Percentiles rank a stretch among this genome's conserved stretches.
Conservation (phyloP, 2,888 invertebrate genomes). For the Acanthosepion lycidas region DNA sequence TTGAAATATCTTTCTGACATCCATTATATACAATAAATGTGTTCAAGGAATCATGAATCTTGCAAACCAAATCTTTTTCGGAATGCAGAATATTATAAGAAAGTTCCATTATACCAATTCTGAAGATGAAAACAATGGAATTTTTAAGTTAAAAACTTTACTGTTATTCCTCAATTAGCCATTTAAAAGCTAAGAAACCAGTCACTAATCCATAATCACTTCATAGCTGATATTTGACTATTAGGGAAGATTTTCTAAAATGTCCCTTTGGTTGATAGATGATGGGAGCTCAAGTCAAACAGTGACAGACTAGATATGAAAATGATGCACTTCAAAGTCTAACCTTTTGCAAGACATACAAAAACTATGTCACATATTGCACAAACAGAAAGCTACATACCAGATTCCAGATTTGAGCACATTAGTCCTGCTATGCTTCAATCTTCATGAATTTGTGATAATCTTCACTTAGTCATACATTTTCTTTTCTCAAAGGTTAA, state of each 20-base stretch:
- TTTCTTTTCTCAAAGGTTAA: not conserved
- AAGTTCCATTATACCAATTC: not conserved
- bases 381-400: no score
- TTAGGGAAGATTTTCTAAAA: not conserved
- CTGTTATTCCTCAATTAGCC: not conserved
- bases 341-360: not conserved
- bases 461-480: conserved; percentile 2
- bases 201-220: not conserved
- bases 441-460: not conserved
- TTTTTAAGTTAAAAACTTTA: not conserved
- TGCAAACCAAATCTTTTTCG: no score
- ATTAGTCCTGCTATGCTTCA: not conserved
- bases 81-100: no score
- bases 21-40: no score
- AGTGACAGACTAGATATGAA: not conserved
- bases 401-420: not conserved
- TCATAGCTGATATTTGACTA: conserved; percentile 8
- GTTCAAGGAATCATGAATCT: no score
- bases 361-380: not conserved
- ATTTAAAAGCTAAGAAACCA: not conserved
- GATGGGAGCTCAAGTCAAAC: not conserved
- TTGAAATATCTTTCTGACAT: no score
- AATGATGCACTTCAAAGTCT: not conserved
- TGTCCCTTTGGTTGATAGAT: not conserved
- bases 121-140: not conserved